These are phyloP conservation scores for Lycophotia porphyrea DNA, from an alignment of 2,888 invertebrate species.

Conservation along the genomic window DNA sequence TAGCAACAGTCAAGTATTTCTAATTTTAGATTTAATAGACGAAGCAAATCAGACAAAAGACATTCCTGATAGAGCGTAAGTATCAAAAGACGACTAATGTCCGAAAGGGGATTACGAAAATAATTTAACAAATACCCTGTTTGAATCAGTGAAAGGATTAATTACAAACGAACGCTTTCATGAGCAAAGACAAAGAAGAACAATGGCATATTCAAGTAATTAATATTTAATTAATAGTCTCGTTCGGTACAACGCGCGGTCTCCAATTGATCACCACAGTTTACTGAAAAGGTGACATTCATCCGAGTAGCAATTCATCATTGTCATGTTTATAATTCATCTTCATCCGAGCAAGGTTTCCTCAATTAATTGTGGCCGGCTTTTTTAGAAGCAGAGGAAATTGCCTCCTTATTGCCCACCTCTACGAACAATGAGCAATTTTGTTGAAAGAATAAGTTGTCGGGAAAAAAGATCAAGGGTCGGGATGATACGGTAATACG, in stretches of 20 bases:
- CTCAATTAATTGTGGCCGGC: constrained; percentile 62
- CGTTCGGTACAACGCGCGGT: constrained; percentile 24
- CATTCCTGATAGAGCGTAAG: constrained; percentile 23
- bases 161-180: constrained; percentile 53
- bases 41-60: constrained; percentile 23
- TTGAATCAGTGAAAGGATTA: constrained; percentile 48
- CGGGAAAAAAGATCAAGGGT: constrained; percentile 43
- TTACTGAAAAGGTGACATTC: constrained; percentile 71
- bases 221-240: constrained; percentile 62
- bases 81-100: constrained; percentile 31
- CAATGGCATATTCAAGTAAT: constrained; percentile 56
- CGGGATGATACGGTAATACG: constrained; percentile 57
- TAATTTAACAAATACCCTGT: constrained; percentile 48
- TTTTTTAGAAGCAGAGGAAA: constrained; percentile 59
- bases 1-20: not conserved
- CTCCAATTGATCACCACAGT: constrained; percentile 66
- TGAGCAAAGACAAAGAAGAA: constrained; percentile 50
- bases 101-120: constrained; percentile 28
- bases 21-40: constrained; percentile 22
- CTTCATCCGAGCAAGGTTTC: constrained; percentile 68
- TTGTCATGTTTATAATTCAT: constrained; percentile 73
- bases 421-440: constrained; percentile 60
- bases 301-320: constrained; percentile 64
- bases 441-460: constrained; percentile 48
- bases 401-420: constrained; percentile 55